phyloP scores from a whole-genome alignment of 2,797 vertebrate genomes.

The Gastrophryne carolinensis region DNA sequence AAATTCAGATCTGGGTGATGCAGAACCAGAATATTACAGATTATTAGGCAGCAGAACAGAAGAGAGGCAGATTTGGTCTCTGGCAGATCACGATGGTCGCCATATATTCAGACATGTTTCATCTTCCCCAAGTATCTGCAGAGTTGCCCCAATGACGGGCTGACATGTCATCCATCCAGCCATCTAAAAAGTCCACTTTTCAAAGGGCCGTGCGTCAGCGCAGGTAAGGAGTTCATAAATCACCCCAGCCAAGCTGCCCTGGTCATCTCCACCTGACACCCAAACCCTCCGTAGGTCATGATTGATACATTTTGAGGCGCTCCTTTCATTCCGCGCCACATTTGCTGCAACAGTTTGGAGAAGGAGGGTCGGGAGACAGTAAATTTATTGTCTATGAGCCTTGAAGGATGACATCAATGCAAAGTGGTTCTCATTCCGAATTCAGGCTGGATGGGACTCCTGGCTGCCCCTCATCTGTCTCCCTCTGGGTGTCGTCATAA shows the following conservation, averaged over 20 bases:
- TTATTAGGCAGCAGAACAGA: too few relatives aligned
- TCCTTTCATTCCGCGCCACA: constrained; percentile 52
- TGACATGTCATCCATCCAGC: constrained; percentile 53
- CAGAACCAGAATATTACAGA: too few relatives aligned
- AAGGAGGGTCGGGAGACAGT: constrained; percentile 60
- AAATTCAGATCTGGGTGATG: too few relatives aligned
- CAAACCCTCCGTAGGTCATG: constrained; percentile 60
- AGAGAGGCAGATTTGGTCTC: too few relatives aligned
- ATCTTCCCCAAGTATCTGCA: constrained; percentile 20
- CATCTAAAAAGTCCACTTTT: constrained; percentile 52
- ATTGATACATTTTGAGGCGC: constrained; percentile 59
- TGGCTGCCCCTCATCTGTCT: constrained; percentile 46
- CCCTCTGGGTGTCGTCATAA: constrained; percentile 11
- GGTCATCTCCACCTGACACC: constrained; percentile 60
- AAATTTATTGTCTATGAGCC: constrained; percentile 72
- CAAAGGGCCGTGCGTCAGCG: constrained; percentile 53
- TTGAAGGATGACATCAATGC: constrained; percentile 76
- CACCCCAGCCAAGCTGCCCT: constrained; percentile 57
- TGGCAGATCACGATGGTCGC: background rate
- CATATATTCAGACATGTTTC: background rate
- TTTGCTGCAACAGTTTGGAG: constrained; percentile 64
- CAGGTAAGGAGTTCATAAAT: constrained; percentile 60
- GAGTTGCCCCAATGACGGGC: constrained; percentile 38
- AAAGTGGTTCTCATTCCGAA: constrained; percentile 68
- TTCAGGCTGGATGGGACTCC: constrained; percentile 61